A percentile compares a stretch with the other conserved stretches of the same genome.
These are phyloP conservation scores for Drosophila ficusphila DNA, from an alignment of 1,140 invertebrate genomes.

Conservation along the genomic window DNA sequence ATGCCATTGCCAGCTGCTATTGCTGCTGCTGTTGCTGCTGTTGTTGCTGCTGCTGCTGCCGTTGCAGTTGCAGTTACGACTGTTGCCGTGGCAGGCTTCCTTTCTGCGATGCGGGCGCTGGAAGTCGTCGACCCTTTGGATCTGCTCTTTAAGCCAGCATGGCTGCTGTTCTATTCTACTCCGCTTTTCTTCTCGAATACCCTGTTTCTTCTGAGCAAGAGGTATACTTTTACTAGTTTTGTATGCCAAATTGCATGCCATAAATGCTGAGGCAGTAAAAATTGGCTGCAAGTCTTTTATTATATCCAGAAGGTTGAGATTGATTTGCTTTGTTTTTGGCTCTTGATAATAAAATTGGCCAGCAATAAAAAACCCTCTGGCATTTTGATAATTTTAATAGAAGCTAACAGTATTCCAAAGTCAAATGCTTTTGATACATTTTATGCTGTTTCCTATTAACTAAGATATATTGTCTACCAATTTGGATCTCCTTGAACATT, in stretches of 20 bases:
- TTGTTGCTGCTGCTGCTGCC: conserved; percentile 33
- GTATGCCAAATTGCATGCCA: not conserved
- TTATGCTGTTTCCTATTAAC: too few relatives aligned
- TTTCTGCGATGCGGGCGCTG: conserved; percentile 68
- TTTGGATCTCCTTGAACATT: too few relatives aligned
- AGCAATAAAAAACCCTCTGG: not conserved
- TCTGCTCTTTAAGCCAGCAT: conserved; percentile 25
- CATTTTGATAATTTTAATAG: too few relatives aligned
- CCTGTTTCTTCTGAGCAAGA: not conserved
- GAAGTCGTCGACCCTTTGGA: conserved; percentile 78
- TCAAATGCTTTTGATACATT: too few relatives aligned
- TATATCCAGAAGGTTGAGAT: not conserved
- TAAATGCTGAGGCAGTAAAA: too few relatives aligned
- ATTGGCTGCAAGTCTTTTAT: not conserved
- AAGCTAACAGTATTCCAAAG: too few relatives aligned
- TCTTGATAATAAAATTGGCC: not conserved
- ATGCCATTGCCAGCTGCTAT: conserved; percentile 66
- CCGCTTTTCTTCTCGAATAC: conserved; percentile 45
- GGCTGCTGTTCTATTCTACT: conserved; percentile 23
- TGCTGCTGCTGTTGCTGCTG: conserved; percentile 7
- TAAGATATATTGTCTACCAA: too few relatives aligned
- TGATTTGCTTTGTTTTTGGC: not conserved
- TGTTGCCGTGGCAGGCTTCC: conserved; percentile 41
- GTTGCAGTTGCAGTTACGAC: conserved; percentile 26
- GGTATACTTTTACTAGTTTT: not conserved